phyloP scores from a whole-genome alignment of 1,140 invertebrate genomes.

The Pollicipes pollicipes region DNA sequence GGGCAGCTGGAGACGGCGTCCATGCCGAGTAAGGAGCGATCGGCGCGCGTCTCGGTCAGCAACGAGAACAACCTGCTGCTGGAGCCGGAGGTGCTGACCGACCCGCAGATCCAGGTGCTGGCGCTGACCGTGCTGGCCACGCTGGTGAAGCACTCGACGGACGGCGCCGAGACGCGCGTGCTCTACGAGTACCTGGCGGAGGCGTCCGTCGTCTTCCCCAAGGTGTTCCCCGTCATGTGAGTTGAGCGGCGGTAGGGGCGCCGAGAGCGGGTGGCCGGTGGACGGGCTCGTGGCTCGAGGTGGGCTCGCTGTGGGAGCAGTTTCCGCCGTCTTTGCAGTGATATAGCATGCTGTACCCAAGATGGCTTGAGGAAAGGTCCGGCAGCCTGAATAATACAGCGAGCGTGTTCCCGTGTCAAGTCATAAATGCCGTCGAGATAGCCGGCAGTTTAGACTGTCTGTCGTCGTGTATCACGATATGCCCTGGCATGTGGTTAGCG shows the following conservation, averaged over 20 bases:
- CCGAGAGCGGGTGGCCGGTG: no score
- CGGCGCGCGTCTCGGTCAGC: slow-evolving; percentile 61
- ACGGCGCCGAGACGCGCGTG: slow-evolving; percentile 82
- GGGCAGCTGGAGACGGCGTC: slow-evolving; percentile 3
- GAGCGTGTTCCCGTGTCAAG: no score
- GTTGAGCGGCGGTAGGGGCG: no score
- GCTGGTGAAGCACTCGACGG: slow-evolving; percentile 89
- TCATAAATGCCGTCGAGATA: no score
- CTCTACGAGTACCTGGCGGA: slow-evolving; percentile 93
- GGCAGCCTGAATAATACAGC: no score
- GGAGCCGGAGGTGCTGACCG: slow-evolving; percentile 74
- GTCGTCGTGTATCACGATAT: no score
- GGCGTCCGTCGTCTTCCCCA: slow-evolving; percentile 87
- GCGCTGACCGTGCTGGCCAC: slow-evolving; percentile 87
- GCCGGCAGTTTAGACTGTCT: no score
- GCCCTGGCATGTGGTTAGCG: no score
- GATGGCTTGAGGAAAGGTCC: no score
- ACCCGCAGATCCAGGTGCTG: slow-evolving; percentile 79
- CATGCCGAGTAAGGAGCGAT: slow-evolving; percentile 29
- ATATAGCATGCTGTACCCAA: no score
- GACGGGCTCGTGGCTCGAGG: not conserved
- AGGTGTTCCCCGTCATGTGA: slow-evolving; percentile 94
- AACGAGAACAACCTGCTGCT: slow-evolving; percentile 90
- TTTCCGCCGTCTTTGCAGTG: no score
- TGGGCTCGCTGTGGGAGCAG: not conserved